A percentile compares a stretch with the other conserved stretches of the same genome.
Evolutionary conservation across 2,113 vertebrate species (phyloP).

Genomic region (Macaca fascicularis): DNA sequence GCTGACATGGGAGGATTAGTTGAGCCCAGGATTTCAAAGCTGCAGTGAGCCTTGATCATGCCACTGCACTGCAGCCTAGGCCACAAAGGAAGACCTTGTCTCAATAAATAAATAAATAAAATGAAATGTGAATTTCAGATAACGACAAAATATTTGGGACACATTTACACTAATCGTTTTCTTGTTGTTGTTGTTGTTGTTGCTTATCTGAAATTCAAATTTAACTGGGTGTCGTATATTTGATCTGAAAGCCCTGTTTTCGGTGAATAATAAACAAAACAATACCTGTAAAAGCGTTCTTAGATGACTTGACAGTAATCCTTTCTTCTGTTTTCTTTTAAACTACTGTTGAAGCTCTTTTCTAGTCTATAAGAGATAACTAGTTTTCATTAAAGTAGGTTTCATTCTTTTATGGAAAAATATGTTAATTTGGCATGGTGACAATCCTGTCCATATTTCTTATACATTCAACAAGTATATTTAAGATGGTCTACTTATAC

Average conservation of each 20-base stretch:
- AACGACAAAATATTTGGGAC: background rate
- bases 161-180: background rate
- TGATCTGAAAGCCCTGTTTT: background rate
- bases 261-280: background rate
- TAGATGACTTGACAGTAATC: background rate
- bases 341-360: background rate
- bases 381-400: background rate
- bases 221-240: background rate
- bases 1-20: too few relatives aligned
- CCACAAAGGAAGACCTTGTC: too few relatives aligned
- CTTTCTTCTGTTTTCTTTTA: background rate
- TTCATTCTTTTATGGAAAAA: background rate
- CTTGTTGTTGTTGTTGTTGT: background rate
- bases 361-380: background rate
- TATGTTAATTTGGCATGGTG: background rate
- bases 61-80: too few relatives aligned
- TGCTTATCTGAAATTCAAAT: slow-evolving; percentile 9
- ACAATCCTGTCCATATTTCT: background rate
- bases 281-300: background rate
- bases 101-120: too few relatives aligned
- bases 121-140: background rate
- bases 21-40: too few relatives aligned
- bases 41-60: too few relatives aligned
- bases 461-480: background rate
- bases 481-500: background rate